Evolutionary conservation across 2,797 vertebrate genomes (phyloP).

Genomic region (Scarus forsteni): DNA sequence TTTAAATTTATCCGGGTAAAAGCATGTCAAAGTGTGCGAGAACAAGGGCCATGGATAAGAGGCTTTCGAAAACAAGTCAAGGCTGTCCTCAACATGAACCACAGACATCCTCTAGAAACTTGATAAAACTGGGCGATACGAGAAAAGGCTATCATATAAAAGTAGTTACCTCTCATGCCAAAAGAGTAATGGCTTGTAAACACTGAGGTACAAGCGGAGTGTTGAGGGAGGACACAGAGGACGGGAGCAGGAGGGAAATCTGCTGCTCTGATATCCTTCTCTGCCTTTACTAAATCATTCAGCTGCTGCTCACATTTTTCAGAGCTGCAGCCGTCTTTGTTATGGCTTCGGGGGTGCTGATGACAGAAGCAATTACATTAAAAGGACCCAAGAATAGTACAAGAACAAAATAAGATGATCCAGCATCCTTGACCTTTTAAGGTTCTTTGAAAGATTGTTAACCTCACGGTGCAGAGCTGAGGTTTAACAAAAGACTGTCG

Average conservation of each 20-base stretch:
- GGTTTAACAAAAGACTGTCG: conserved; percentile 3
- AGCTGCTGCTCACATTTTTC: conserved; percentile 57
- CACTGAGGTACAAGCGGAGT: conserved; percentile 25
- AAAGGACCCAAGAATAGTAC: conserved; percentile 46
- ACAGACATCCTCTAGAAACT: not conserved
- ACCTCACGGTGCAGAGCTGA: conserved; percentile 8
- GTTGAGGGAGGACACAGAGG: conserved; percentile 44
- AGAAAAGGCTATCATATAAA: conserved; percentile 9
- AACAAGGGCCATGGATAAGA: not conserved
- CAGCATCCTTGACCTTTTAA: conserved; percentile 46
- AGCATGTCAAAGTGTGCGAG: not conserved
- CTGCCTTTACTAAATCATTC: conserved; percentile 65
- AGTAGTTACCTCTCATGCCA: conserved; percentile 3
- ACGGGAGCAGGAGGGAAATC: conserved; percentile 46
- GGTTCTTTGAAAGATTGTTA: conserved; percentile 29
- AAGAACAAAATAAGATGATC: conserved; percentile 40
- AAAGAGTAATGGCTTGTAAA: conserved; percentile 48
- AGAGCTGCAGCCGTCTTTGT: conserved; percentile 49
- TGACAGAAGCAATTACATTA: conserved; percentile 69
- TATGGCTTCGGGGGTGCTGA: conserved; percentile 49
- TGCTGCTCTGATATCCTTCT: conserved; percentile 48
- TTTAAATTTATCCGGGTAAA: not conserved
- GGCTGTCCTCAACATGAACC: not conserved
- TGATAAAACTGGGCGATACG: not conserved
- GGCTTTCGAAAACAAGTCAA: not conserved